Conservation (phyloP, 1,140 invertebrate genomes). For the Hylaeus anthracinus region DNA sequence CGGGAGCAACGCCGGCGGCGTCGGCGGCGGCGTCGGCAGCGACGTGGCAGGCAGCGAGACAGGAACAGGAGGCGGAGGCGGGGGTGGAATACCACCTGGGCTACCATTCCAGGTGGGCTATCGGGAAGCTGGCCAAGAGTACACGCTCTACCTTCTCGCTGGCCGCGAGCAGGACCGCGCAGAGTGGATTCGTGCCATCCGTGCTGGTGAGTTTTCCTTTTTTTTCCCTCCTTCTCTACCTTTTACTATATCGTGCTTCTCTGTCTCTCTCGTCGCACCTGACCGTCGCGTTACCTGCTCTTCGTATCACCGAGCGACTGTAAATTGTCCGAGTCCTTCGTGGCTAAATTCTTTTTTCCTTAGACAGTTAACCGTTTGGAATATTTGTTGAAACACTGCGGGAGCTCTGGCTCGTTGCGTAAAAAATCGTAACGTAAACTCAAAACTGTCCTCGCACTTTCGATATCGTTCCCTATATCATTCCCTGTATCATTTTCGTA, state of each 20-base stretch:
- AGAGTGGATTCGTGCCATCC: slow-evolving; percentile 89
- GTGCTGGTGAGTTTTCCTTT: slow-evolving; percentile 83
- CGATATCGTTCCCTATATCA: no score
- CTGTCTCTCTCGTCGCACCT: neutral
- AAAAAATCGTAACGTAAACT: no score
- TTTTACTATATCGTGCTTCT: no score
- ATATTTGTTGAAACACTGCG: no score
- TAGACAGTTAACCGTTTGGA: no score
- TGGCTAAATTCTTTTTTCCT: no score
- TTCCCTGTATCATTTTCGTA: no score
- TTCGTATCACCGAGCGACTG: no score
- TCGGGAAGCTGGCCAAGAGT: slow-evolving; percentile 86
- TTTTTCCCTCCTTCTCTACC: neutral
- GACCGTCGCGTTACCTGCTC: no score
- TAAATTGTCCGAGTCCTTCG: no score
- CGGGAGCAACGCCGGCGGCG: slow-evolving; percentile 76
- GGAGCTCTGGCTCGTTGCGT: no score
- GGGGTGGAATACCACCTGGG: slow-evolving; percentile 77
- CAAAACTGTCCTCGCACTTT: no score
- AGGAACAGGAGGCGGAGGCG: slow-evolving; percentile 67
- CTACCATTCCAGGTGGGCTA: slow-evolving; percentile 88
- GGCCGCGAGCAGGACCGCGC: slow-evolving; percentile 86
- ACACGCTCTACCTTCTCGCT: slow-evolving; percentile 89
- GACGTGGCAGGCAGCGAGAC: slow-evolving; percentile 68
- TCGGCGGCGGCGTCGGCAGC: slow-evolving; percentile 65